phyloP scores from a whole-genome alignment of 2,113 vertebrate genomes.

The Pedetes capensis region DNA sequence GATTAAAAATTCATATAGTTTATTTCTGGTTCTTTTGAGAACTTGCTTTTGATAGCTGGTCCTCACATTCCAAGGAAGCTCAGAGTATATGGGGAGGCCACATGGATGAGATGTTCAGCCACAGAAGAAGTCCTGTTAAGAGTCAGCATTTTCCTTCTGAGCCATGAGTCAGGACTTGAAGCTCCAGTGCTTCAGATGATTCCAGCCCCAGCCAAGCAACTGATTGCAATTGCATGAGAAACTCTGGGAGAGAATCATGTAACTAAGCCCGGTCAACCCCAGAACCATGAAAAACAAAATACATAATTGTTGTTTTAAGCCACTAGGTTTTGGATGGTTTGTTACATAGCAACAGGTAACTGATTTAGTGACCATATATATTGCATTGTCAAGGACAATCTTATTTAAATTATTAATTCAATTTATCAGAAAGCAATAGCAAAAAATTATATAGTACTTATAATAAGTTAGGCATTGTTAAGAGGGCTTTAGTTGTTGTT shows the following conservation, averaged over 20 bases:
- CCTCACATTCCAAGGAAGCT: neutral
- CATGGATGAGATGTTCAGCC: neutral
- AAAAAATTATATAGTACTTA: no score
- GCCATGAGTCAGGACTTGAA: neutral
- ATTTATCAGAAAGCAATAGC: neutral
- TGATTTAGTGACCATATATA: neutral
- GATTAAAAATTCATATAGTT: neutral
- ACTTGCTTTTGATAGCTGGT: neutral
- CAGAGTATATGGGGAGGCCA: neutral
- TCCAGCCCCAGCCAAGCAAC: neutral
- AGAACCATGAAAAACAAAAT: neutral
- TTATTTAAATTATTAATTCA: neutral
- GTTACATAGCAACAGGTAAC: neutral
- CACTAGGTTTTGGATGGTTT: neutral
- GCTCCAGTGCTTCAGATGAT: neutral
- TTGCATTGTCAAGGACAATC: neutral
- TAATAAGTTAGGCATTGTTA: neutral
- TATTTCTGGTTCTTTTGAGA: neutral
- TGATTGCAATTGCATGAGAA: neutral
- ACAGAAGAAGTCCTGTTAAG: neutral
- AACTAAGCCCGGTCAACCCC: neutral
- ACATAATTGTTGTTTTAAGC: neutral
- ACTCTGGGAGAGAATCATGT: neutral
- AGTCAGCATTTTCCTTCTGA: neutral
- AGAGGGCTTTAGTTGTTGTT: neutral